These are phyloP conservation scores for Drosophila kanapiae DNA, from an alignment of 1,140 invertebrate species.

Conservation along the genomic window DNA sequence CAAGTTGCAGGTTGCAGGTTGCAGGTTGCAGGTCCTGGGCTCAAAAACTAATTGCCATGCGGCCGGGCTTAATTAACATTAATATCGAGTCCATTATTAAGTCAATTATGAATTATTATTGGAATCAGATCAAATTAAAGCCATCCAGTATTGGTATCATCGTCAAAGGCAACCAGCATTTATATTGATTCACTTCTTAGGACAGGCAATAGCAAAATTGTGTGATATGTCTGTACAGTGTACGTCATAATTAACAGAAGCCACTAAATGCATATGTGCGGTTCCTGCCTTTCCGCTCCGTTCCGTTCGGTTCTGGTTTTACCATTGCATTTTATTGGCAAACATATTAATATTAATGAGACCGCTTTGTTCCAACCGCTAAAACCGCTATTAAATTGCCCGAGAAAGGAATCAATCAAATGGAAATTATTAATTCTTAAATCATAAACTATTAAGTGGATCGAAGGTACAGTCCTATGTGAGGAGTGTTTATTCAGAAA, in stretches of 20 bases:
- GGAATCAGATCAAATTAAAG: constrained; percentile 45
- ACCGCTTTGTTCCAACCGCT: neutral
- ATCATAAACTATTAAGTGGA: no score
- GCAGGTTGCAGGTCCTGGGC: constrained; percentile 4
- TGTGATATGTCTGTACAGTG: constrained; percentile 11
- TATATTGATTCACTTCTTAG: constrained; percentile 7
- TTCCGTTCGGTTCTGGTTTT: constrained; percentile 7
- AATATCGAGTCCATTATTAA: constrained; percentile 61
- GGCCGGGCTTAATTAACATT: constrained; percentile 54
- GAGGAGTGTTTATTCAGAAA: no score
- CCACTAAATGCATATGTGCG: constrained; percentile 36
- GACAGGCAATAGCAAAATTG: constrained; percentile 5
- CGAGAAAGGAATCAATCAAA: no score
- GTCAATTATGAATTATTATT: constrained; percentile 60
- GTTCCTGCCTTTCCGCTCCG: constrained; percentile 1
- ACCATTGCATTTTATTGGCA: constrained; percentile 6
- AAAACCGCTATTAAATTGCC: neutral
- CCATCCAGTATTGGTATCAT: constrained; percentile 7
- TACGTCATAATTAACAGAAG: constrained; percentile 54
- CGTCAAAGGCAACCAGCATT: constrained; percentile 11
- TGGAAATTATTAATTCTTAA: no score
- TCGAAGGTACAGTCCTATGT: no score
- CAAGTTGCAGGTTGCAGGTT: constrained; percentile 2
- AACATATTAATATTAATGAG: constrained; percentile 42
- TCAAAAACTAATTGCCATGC: constrained; percentile 35